These are phyloP conservation scores for Trichopria drosophilae DNA, from an alignment of 2,888 invertebrate genomes.

Conservation along the genomic window DNA sequence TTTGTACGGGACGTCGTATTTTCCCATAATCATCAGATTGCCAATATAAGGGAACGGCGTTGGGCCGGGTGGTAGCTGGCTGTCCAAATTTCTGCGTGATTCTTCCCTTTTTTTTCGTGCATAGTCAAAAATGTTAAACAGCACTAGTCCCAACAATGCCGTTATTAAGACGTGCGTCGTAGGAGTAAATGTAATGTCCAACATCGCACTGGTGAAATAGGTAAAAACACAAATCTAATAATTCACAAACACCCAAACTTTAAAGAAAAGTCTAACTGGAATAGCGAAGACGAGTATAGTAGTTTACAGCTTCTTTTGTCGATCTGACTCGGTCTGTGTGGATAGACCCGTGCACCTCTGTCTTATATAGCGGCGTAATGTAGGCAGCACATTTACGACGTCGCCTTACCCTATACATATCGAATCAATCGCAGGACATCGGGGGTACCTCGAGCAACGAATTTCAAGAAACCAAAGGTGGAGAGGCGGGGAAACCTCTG, in stretches of 20 bases:
- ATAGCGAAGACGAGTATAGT: no score
- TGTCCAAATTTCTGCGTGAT: conserved; percentile 30
- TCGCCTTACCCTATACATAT: conserved; percentile 53
- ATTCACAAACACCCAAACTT: no score
- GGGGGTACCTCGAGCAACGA: no score
- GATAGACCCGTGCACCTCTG: conserved; percentile 51
- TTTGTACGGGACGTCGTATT: conserved; percentile 65
- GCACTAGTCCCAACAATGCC: conserved; percentile 39
- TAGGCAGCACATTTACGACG: conserved; percentile 56
- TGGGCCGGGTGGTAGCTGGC: conserved; percentile 60
- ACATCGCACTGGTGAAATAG: conserved; percentile 21
- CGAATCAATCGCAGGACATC: no score
- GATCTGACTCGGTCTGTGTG: conserved; percentile 55
- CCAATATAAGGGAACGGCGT: conserved; percentile 64
- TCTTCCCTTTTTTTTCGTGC: conserved; percentile 34
- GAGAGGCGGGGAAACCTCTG: no score
- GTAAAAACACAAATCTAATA: no score
- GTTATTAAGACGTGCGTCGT: conserved; percentile 48
- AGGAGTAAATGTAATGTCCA: conserved; percentile 41
- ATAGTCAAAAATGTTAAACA: conserved; percentile 45
- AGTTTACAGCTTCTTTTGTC: no score
- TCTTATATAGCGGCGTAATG: conserved; percentile 56
- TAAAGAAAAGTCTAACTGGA: no score
- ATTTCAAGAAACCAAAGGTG: no score
- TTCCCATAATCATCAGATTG: conserved; percentile 62